Percentiles rank a stretch among this genome's conserved stretches.
These are phyloP conservation scores for Grallaria varia DNA, from an alignment of 2,113 vertebrate species.

Conservation along the genomic window DNA sequence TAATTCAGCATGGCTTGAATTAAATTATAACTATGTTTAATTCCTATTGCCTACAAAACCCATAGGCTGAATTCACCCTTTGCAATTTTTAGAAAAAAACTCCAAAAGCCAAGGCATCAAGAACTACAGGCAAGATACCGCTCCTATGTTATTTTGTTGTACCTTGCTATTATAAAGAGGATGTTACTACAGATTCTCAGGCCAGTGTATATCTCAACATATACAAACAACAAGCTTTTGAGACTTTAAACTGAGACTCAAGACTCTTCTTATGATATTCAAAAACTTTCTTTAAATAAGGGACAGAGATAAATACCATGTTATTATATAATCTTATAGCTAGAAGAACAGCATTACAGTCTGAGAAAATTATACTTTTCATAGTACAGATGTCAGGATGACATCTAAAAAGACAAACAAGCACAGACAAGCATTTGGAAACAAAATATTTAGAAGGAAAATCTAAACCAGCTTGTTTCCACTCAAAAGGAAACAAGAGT, in stretches of 20 bases:
- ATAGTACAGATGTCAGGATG: neutral
- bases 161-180: neutral
- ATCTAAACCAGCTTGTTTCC: neutral
- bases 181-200: neutral
- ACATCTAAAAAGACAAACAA: neutral
- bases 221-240: neutral
- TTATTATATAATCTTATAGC: neutral
- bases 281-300: neutral
- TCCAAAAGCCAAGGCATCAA: neutral
- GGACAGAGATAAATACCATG: neutral
- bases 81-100: neutral
- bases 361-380: neutral
- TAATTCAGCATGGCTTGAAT: neutral
- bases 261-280: neutral
- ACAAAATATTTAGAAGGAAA: slow-evolving; percentile 12
- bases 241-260: neutral
- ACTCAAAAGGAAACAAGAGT: neutral
- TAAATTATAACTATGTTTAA: neutral
- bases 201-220: neutral
- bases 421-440: neutral
- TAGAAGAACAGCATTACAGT: neutral
- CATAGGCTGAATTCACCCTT: neutral
- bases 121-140: neutral
- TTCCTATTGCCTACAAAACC: neutral
- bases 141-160: neutral